phyloP scores from a whole-genome alignment of 2,113 vertebrate genomes.

The Cyanoramphus novaezelandiae region DNA sequence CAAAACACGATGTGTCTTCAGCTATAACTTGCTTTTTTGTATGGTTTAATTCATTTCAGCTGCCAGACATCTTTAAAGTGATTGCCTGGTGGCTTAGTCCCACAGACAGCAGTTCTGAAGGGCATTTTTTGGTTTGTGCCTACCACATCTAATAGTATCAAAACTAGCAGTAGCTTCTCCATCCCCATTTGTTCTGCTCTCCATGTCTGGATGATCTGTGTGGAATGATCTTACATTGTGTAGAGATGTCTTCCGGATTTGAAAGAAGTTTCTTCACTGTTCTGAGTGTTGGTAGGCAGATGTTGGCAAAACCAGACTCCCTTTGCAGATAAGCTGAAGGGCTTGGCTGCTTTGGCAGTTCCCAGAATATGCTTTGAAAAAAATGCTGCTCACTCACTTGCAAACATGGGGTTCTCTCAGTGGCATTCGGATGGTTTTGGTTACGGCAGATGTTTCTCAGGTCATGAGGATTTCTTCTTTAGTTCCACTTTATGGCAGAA shows the following conservation, averaged over 20 bases:
- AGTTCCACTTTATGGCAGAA: not conserved
- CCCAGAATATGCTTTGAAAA: not conserved
- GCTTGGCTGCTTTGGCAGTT: not conserved
- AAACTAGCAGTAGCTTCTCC: not conserved
- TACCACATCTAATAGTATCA: not conserved
- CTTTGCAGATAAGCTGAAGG: not conserved
- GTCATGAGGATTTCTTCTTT: not conserved
- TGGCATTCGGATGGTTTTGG: not conserved
- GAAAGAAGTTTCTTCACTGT: not conserved
- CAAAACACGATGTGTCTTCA: not conserved
- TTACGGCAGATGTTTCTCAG: not conserved
- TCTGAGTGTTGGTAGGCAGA: not conserved
- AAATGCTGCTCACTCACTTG: not conserved
- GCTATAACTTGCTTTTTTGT: not conserved
- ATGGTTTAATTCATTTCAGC: not conserved
- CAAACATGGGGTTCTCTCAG: not conserved
- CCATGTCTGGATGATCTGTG: not conserved
- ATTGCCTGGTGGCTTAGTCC: not conserved
- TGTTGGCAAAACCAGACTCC: not conserved
- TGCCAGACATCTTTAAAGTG: not conserved
- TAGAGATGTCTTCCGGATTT: not conserved
- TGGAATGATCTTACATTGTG: not conserved
- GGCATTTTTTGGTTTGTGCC: not conserved
- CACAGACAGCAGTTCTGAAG: not conserved
- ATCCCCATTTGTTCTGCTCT: not conserved